Evolutionary conservation across 2,113 vertebrate genomes (phyloP).

Genomic region (Ochotona princeps): DNA sequence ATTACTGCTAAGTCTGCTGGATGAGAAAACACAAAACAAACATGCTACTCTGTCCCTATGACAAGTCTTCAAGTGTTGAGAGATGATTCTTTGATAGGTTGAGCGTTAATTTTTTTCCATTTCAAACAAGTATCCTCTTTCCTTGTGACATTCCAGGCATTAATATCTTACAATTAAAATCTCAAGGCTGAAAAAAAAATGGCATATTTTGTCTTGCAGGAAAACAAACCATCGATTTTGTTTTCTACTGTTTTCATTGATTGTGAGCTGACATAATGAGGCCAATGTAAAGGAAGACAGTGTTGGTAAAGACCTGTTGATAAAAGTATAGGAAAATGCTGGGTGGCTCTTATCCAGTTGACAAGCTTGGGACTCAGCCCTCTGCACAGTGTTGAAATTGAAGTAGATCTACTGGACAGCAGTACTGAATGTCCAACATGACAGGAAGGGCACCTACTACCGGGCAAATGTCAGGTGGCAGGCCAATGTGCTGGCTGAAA

Average conservation of each 20-base stretch:
- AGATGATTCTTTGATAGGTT: conserved; percentile 8
- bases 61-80: conserved; percentile 29
- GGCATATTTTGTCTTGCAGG: background rate
- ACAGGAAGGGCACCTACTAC: background rate
- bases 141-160: conserved; percentile 31
- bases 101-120: background rate
- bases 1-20: background rate
- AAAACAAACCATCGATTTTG: conserved; percentile 6
- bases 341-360: background rate
- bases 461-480: background rate
- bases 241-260: background rate
- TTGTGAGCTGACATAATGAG: conserved; percentile 25
- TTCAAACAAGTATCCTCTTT: background rate
- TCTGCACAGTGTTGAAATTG: background rate
- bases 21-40: conserved; percentile 43
- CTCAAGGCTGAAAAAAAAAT: conserved; percentile 18
- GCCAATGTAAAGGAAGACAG: background rate
- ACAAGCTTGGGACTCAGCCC: background rate
- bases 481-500: background rate
- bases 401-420: background rate
- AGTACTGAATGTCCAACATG: background rate
- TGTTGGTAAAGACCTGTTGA: background rate
- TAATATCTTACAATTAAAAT: conserved; percentile 48
- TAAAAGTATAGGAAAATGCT: background rate
- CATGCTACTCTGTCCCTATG: background rate